These are phyloP conservation scores for Zalophus californianus DNA, from an alignment of 2,797 vertebrate genomes.

Conservation along the genomic window DNA sequence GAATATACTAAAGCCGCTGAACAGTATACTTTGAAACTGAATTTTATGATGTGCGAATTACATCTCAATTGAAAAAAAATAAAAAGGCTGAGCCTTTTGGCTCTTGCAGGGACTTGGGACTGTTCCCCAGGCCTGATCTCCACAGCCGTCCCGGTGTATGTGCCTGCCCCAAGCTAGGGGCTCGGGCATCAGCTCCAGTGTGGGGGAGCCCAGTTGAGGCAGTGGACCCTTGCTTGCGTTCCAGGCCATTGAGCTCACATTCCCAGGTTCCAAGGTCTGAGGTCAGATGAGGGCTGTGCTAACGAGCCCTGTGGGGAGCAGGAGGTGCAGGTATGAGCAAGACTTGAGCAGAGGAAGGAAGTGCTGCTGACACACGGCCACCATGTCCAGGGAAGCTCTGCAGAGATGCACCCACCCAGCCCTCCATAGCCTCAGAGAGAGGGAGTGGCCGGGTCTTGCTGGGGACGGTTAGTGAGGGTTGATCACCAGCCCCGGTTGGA, in stretches of 20 bases:
- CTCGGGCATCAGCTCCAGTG: background rate
- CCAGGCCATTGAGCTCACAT: background rate
- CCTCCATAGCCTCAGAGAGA: background rate
- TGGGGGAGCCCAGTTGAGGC: background rate
- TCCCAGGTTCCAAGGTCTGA: background rate
- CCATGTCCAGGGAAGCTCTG: background rate
- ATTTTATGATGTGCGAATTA: background rate
- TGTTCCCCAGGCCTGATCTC: background rate
- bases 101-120: background rate
- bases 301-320: background rate
- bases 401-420: background rate
- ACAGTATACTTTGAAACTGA: background rate
- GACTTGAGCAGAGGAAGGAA: slow-evolving; percentile 61
- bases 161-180: no score
- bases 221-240: background rate
- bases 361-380: background rate
- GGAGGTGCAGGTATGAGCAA: background rate
- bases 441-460: background rate
- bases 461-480: background rate
- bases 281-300: background rate
- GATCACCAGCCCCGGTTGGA: background rate
- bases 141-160: background rate
- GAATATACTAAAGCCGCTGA: background rate
- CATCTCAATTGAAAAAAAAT: background rate
- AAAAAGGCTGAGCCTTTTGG: background rate